Evolutionary conservation across 2,113 vertebrate genomes (phyloP).

Genomic region (Numida meleagris): DNA sequence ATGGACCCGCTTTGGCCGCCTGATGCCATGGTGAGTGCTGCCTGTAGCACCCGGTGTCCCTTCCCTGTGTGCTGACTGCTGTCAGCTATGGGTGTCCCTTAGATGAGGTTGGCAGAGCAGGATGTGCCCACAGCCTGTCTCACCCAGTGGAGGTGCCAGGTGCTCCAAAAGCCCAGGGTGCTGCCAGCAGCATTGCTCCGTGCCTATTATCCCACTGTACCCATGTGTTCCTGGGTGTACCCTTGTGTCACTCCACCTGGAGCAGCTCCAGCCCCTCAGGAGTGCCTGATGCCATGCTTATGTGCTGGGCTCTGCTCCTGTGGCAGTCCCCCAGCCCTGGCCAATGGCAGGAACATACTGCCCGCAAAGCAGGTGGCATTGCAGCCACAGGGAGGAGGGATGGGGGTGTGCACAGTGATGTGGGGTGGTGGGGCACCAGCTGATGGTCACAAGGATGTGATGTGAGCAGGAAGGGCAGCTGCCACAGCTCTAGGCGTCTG

Average conservation of each 20-base stretch:
- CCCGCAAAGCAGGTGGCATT: neutral
- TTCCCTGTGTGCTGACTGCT: accelerated
- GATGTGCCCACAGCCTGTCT: neutral
- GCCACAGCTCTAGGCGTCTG: neutral
- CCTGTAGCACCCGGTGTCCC: neutral
- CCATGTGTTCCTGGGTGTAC: accelerated
- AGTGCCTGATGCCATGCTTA: accelerated
- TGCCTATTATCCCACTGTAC: accelerated
- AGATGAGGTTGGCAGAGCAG: neutral
- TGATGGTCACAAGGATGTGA: neutral
- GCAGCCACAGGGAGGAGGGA: accelerated
- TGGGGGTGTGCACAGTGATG: accelerated
- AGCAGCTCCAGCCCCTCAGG: accelerated
- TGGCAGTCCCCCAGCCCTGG: accelerated
- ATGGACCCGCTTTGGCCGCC: constrained; percentile 87
- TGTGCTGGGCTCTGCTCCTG: neutral
- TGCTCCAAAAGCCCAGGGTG: neutral
- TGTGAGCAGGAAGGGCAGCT: neutral
- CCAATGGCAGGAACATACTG: accelerated
- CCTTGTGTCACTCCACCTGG: accelerated
- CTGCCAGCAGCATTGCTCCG: neutral
- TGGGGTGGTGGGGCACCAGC: accelerated
- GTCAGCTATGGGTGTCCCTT: neutral
- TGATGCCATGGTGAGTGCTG: constrained; percentile 92
- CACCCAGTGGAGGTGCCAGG: neutral